Conservation (phyloP, 1,140 invertebrate genomes). For the Neelides sp. region DNA sequence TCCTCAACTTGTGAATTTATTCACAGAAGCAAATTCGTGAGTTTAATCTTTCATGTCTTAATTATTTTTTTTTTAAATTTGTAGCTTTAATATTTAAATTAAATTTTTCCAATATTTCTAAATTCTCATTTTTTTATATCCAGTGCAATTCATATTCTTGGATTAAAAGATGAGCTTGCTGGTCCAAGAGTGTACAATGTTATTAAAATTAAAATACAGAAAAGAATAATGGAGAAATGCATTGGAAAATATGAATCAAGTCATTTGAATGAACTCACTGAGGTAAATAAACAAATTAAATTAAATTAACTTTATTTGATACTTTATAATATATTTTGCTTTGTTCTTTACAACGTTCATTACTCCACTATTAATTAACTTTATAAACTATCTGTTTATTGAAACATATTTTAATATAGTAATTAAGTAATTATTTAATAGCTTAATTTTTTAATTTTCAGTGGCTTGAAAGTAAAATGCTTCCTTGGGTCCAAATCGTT, state of each 20-base stretch:
- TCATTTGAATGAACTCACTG: conserved; percentile 14
- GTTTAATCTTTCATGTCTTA: conserved; percentile 20
- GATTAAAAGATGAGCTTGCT: conserved; percentile 37
- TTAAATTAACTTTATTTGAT: conserved; percentile 6
- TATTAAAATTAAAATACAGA: conserved; percentile 13
- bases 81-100: conserved; percentile 18
- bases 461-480: conserved; percentile 70
- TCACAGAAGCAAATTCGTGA: conserved; percentile 63
- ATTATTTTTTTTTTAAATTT: conserved; percentile 4
- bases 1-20: conserved; percentile 55
- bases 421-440: too few species aligned
- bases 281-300: conserved; percentile 10
- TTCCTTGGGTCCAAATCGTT: conserved; percentile 67
- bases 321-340: conserved; percentile 7
- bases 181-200: conserved; percentile 21
- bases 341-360: too few species aligned
- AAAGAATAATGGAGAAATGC: conserved; percentile 12
- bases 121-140: conserved; percentile 30
- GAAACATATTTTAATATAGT: too few species aligned
- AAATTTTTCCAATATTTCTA: too few species aligned
- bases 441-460: conserved; percentile 36
- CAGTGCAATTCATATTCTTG: conserved; percentile 13
- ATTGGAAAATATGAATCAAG: conserved; percentile 21
- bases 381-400: too few species aligned
- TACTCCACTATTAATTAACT: too few species aligned